A percentile compares a stretch with the other conserved stretches of the same genome.
phyloP scores from a whole-genome alignment of 2,113 vertebrate genomes.

The Neolamprologus ventralis region DNA sequence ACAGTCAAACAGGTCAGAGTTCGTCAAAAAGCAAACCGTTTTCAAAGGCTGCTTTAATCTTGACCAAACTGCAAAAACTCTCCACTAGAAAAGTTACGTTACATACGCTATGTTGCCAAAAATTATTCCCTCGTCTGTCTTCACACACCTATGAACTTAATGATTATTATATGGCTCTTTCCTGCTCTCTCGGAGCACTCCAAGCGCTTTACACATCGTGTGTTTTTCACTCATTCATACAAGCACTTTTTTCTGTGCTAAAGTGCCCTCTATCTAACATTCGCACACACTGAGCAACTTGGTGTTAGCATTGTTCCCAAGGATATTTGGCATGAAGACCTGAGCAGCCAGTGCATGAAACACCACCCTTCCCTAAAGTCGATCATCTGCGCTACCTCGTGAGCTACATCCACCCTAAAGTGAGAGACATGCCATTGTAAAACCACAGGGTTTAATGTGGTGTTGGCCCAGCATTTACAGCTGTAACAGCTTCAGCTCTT shows the following conservation, averaged over 20 bases:
- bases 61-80: background rate
- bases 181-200: background rate
- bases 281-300: background rate
- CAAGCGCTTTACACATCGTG: background rate
- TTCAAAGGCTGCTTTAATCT: background rate
- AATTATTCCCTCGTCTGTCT: background rate
- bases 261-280: background rate
- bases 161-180: background rate
- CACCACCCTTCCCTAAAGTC: background rate
- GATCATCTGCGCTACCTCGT: background rate
- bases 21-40: background rate
- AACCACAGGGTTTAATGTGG: background rate
- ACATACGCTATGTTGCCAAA: background rate
- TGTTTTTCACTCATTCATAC: background rate
- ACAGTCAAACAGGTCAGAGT: background rate
- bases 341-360: background rate
- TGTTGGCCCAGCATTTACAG: background rate
- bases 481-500: background rate
- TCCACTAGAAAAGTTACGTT: background rate
- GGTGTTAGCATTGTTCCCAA: background rate
- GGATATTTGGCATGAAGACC: background rate
- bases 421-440: background rate
- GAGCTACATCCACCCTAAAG: background rate
- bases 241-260: background rate
- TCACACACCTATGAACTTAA: background rate